Conservation (phyloP, 2,797 vertebrate genomes). For the Protonibea diacanthus region DNA sequence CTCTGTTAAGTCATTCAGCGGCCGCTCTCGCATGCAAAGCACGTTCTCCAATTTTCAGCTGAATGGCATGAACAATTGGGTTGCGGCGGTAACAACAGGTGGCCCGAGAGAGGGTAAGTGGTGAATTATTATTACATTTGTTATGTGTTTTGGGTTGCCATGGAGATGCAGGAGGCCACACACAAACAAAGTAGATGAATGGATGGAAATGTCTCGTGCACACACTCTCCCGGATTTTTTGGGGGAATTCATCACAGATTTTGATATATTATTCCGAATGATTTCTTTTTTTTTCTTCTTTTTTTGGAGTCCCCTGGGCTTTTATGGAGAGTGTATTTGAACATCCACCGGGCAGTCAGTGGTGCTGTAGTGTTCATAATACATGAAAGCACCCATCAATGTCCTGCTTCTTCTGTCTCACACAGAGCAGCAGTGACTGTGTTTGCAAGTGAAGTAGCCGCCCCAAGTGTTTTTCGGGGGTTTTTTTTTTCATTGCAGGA, state of each 20-base stretch:
- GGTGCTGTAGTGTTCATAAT: slow-evolving; percentile 40
- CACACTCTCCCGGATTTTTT: neutral
- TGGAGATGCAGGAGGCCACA: slow-evolving; percentile 59
- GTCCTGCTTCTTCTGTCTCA: slow-evolving; percentile 18
- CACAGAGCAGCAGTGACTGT: slow-evolving; percentile 4
- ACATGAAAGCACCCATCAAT: slow-evolving; percentile 50
- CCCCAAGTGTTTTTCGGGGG: slow-evolving; percentile 1
- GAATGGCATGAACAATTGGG: slow-evolving; percentile 54
- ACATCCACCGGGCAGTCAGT: neutral
- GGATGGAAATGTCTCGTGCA: slow-evolving; percentile 36
- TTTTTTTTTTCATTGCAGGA: slow-evolving; percentile 3
- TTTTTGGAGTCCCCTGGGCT: neutral
- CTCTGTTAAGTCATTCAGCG: slow-evolving; percentile 36
- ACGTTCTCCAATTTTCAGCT: slow-evolving; percentile 19
- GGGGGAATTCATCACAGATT: slow-evolving; percentile 2
- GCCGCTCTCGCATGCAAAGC: slow-evolving; percentile 26
- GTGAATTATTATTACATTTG: slow-evolving; percentile 40
- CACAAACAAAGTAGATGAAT: slow-evolving; percentile 37
- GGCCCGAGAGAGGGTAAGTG: slow-evolving; percentile 46
- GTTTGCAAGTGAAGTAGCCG: slow-evolving; percentile 23
- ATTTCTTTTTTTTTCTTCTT: neutral
- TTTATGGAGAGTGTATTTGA: slow-evolving; percentile 16
- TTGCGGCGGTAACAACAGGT: slow-evolving; percentile 69
- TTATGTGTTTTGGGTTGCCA: slow-evolving; percentile 59
- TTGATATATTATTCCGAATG: slow-evolving; percentile 32